A percentile compares a stretch with the other conserved stretches of the same genome.
Conservation (phyloP, 1,140 invertebrate genomes). For the Hestina assimilis region DNA sequence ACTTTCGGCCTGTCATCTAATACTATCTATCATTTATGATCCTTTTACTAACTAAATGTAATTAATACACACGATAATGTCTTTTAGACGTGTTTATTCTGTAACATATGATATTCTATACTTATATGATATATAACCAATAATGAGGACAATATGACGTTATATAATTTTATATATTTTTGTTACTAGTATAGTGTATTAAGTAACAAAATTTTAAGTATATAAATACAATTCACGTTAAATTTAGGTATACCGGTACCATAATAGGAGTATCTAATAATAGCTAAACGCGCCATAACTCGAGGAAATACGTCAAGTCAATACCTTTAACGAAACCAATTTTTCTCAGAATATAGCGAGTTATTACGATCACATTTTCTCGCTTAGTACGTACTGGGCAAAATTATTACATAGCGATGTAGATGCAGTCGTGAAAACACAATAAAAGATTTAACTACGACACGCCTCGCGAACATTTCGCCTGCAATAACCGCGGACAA, state of each 20-base stretch:
- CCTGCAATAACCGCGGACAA: conserved; percentile 49
- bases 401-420: conserved; percentile 49
- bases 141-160: no score
- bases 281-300: background rate
- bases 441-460: conserved; percentile 68
- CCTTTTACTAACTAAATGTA: background rate
- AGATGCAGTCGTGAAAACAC: conserved; percentile 56
- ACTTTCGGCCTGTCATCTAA: conserved; percentile 7
- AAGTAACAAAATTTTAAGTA: background rate
- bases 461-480: conserved; percentile 57
- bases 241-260: background rate
- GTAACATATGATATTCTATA: no score
- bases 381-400: conserved; percentile 16
- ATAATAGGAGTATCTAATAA: background rate
- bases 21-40: conserved; percentile 37
- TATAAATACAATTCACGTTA: background rate
- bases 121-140: no score
- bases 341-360: conserved; percentile 5
- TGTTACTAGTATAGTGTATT: no score
- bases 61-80: background rate
- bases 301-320: background rate
- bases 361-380: conserved; percentile 20
- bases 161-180: background rate
- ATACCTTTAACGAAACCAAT: conserved; percentile 16
- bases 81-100: no score